A percentile compares a stretch with the other conserved stretches of the same genome.
Evolutionary conservation across 2,113 vertebrate species (phyloP).

Genomic region (Nothocercus julius): DNA sequence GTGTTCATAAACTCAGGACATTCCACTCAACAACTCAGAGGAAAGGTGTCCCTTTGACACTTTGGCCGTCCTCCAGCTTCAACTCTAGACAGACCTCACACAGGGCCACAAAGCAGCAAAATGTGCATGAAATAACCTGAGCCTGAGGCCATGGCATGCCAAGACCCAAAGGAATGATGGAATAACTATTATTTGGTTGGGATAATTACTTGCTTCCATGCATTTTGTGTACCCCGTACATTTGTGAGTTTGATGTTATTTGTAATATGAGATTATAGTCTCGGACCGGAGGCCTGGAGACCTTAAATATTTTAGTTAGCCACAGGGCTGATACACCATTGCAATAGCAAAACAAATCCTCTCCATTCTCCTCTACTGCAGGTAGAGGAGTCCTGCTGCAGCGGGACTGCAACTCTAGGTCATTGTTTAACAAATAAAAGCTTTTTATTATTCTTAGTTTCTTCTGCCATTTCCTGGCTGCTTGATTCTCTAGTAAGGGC

Average conservation of each 20-base stretch:
- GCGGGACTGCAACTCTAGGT: neutral
- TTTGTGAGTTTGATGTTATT: neutral
- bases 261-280: neutral
- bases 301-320: neutral
- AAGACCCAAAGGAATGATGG: neutral
- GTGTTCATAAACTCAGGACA: conserved; percentile 32
- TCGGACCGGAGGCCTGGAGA: neutral
- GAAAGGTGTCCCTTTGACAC: conserved; percentile 56
- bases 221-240: neutral
- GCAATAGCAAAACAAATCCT: neutral
- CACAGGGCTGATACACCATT: neutral
- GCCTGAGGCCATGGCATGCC: neutral
- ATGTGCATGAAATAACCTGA: conserved; percentile 7
- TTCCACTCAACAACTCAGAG: conserved; percentile 28
- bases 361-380: neutral
- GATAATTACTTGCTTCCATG: neutral
- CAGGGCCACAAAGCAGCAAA: neutral
- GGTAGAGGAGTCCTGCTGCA: neutral
- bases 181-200: neutral
- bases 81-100: conserved; percentile 54
- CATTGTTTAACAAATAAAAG: neutral
- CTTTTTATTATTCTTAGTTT: neutral
- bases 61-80: conserved; percentile 54
- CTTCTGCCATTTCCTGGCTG: neutral
- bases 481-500: neutral